phyloP scores from a whole-genome alignment of 1,140 invertebrate genomes.

The Papilio xuthus region DNA sequence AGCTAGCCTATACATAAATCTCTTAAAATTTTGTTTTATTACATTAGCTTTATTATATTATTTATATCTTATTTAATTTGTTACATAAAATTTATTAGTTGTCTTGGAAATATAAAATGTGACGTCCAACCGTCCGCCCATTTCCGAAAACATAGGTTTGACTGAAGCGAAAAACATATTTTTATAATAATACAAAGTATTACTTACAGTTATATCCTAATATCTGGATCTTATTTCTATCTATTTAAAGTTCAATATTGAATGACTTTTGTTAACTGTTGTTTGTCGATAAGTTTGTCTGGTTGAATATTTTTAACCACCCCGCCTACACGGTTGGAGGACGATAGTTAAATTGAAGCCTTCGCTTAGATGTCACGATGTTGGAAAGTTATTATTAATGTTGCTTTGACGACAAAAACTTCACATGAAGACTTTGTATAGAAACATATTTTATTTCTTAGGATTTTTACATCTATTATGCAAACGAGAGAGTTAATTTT shows the following conservation, averaged over 20 bases:
- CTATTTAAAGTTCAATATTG: neutral
- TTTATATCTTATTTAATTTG: neutral
- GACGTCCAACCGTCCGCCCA: conserved; percentile 19
- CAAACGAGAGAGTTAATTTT: too few species aligned
- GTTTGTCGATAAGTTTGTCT: neutral
- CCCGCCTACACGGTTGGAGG: conserved; percentile 49
- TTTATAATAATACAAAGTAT: conserved; percentile 1
- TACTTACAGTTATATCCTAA: neutral
- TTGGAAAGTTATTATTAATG: conserved; percentile 60
- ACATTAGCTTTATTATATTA: neutral
- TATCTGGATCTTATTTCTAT: neutral
- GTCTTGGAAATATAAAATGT: neutral
- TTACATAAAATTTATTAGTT: neutral
- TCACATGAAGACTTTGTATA: neutral
- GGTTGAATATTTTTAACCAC: conserved; percentile 45
- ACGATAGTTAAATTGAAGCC: conserved; percentile 53
- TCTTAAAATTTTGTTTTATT: too few species aligned
- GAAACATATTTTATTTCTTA: too few species aligned
- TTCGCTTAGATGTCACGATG: conserved; percentile 62
- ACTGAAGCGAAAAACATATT: conserved; percentile 22
- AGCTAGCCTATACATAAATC: too few species aligned
- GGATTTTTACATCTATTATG: too few species aligned
- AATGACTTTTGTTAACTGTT: neutral
- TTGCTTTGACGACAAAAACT: conserved; percentile 37
- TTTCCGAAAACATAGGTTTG: conserved; percentile 33